Conservation (phyloP, 2,113 vertebrate genomes). For the Azemiops feae region DNA sequence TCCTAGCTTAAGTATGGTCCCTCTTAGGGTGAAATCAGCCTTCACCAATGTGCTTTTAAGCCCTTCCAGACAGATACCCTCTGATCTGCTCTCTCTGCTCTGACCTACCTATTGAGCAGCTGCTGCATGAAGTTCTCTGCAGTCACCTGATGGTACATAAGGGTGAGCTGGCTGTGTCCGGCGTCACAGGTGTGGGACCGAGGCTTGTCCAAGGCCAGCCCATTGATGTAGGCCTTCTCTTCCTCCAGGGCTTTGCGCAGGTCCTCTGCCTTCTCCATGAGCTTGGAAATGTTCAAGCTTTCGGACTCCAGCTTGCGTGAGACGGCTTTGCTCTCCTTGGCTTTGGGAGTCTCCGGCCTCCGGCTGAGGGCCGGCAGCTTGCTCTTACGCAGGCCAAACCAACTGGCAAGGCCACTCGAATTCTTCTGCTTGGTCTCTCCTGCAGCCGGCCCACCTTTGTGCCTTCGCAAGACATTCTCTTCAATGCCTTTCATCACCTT, state of each 20-base stretch:
- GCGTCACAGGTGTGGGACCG: slow-evolving; percentile 78
- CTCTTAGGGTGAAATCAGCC: background rate
- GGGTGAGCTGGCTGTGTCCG: slow-evolving; percentile 79
- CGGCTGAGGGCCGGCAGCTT: slow-evolving; percentile 89
- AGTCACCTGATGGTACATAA: slow-evolving; percentile 85
- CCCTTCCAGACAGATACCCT: background rate
- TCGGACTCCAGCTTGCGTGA: slow-evolving; percentile 83
- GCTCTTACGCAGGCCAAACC: slow-evolving; percentile 93
- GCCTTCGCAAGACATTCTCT: slow-evolving; percentile 89
- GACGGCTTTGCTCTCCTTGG: slow-evolving; percentile 66
- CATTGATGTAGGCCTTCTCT: slow-evolving; percentile 87
- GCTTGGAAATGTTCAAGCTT: slow-evolving; percentile 91
- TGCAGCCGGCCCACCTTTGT: slow-evolving; percentile 77
- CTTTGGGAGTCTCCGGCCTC: slow-evolving; percentile 77
- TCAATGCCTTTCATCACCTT: slow-evolving; percentile 98
- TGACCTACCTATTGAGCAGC: slow-evolving; percentile 86
- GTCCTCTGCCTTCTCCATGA: slow-evolving; percentile 95
- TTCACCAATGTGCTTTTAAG: background rate
- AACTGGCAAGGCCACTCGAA: slow-evolving; percentile 87
- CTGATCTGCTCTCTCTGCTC: background rate
- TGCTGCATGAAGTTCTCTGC: slow-evolving; percentile 97
- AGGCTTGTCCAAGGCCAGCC: slow-evolving; percentile 78
- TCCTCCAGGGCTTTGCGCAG: slow-evolving; percentile 90
- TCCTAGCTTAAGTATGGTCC: background rate
- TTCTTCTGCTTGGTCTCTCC: slow-evolving; percentile 86